phyloP scores from a whole-genome alignment of 2,797 vertebrate species.

The Macroramphosus scolopax region DNA sequence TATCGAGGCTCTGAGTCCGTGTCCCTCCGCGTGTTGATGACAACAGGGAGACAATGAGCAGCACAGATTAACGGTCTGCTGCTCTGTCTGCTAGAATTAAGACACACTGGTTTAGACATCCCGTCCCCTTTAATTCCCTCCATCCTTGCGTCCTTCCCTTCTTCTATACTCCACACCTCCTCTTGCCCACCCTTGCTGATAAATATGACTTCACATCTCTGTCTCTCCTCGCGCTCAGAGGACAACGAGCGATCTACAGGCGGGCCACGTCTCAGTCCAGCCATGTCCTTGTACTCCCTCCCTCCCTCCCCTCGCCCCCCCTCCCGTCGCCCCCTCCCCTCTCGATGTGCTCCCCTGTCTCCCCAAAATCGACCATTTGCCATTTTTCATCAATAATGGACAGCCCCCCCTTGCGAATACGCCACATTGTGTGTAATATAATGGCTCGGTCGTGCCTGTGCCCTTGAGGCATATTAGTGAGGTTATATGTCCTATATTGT shows the following conservation, averaged over 20 bases:
- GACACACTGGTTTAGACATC: slow-evolving; percentile 48
- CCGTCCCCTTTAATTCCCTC: slow-evolving; percentile 35
- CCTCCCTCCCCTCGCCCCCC: slow-evolving; percentile 47
- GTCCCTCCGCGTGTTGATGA: slow-evolving; percentile 13
- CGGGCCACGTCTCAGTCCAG: slow-evolving; percentile 74
- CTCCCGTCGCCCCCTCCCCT: slow-evolving; percentile 41
- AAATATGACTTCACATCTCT: slow-evolving; percentile 46
- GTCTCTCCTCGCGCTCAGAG: slow-evolving; percentile 54
- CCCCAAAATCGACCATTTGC: slow-evolving; percentile 68
- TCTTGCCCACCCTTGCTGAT: slow-evolving; percentile 31
- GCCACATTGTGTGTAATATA: slow-evolving; percentile 67
- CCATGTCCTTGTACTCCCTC: slow-evolving; percentile 62
- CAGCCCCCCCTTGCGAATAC: slow-evolving; percentile 51
- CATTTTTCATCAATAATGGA: slow-evolving; percentile 79
- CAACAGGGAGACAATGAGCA: slow-evolving; percentile 33
- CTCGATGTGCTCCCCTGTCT: slow-evolving; percentile 53
- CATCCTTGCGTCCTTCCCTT: slow-evolving; percentile 39
- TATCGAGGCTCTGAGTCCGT: no score
- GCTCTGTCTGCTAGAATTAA: slow-evolving; percentile 60
- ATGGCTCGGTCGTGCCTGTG: slow-evolving; percentile 56
- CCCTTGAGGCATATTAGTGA: slow-evolving; percentile 75
- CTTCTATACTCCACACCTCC: slow-evolving; percentile 28
- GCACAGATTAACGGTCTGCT: slow-evolving; percentile 48
- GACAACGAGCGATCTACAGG: slow-evolving; percentile 77
- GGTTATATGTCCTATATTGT: slow-evolving; percentile 65